Conservation (phyloP, 2,113 vertebrate species). For the Onychorhynchus coronatus region DNA sequence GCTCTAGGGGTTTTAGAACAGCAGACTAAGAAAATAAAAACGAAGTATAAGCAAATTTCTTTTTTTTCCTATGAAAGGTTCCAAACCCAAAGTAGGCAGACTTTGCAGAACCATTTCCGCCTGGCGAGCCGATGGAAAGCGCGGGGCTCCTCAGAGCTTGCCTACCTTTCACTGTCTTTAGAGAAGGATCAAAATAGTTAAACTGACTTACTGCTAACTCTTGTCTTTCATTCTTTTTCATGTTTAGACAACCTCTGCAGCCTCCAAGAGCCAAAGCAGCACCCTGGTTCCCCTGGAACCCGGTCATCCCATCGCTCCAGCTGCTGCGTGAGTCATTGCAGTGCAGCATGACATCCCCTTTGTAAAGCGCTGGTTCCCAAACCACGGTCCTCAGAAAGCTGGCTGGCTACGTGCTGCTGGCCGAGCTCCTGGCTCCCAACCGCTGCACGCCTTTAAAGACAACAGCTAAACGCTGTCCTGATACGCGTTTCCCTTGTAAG, state of each 20-base stretch:
- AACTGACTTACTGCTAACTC: background rate
- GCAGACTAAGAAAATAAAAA: constrained; percentile 36
- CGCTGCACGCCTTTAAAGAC: background rate
- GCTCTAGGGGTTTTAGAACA: background rate
- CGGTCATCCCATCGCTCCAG: background rate
- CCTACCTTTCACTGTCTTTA: background rate
- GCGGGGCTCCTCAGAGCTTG: background rate
- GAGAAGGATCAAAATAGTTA: background rate
- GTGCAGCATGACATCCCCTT: background rate
- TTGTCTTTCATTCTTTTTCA: background rate
- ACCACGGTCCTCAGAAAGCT: background rate
- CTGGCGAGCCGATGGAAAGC: background rate
- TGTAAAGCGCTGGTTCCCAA: background rate
- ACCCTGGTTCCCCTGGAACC: background rate
- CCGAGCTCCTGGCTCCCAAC: background rate
- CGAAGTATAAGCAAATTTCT: background rate
- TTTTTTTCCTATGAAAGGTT: background rate
- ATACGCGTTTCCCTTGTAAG: background rate
- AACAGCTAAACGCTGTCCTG: background rate
- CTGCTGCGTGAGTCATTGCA: background rate
- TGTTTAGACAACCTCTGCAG: background rate
- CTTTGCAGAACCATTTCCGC: background rate
- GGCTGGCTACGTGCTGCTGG: background rate
- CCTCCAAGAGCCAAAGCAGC: background rate
- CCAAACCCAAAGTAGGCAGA: constrained; percentile 32